Evolutionary conservation across 2,113 vertebrate species (phyloP), one percentile per base, ranked within the genome.

Genomic region (Mesitornis unicolor): DNA sequence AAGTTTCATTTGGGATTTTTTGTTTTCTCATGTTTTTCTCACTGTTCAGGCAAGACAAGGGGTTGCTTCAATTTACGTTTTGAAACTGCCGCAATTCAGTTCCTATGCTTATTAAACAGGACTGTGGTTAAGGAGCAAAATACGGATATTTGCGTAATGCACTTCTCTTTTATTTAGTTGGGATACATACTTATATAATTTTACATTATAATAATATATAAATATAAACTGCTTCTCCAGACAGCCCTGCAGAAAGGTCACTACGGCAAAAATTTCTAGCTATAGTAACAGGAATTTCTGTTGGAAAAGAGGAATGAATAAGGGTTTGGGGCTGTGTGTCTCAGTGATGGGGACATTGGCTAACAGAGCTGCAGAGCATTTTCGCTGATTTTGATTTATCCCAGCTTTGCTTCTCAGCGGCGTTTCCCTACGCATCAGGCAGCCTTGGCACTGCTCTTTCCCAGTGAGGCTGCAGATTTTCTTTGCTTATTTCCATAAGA

Each of bases 101-200:
- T 74, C 25, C 77, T 93, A 59, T 73, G 42, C n/a, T 92, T 86
- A 84, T 89, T 95, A 77, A 89, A 77, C 38, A 89, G 38, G n/a
- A 61, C 69, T 92, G 73, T 80, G 51, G 53, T 75, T 89, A 89
- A 91, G 68, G 45, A 88, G 28, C 48, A 91, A 82, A 81, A 69
- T 51, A 40, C 0, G 1, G 16, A 12, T 90, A 87, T 91, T 89
- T 95, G 31, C 31, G 35, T 78, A 84, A 86, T 89, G 43, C 26
- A n/a, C 92, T 94, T 85, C 80, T 63, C 25, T 76, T 56, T 71
- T 60, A 57, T 57, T 94, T 88, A n/a, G n/a, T n/a, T n/a, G n/a
- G 21, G 21, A 33, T 64, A 40, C 28, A 35, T 40, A 61, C 13
- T 63, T 89, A 21, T 0, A 36, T 76, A 51, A 80, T 88, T 91